These are phyloP conservation scores for Dryobota labecula DNA, from an alignment of 2,888 invertebrate genomes.

Conservation along the genomic window DNA sequence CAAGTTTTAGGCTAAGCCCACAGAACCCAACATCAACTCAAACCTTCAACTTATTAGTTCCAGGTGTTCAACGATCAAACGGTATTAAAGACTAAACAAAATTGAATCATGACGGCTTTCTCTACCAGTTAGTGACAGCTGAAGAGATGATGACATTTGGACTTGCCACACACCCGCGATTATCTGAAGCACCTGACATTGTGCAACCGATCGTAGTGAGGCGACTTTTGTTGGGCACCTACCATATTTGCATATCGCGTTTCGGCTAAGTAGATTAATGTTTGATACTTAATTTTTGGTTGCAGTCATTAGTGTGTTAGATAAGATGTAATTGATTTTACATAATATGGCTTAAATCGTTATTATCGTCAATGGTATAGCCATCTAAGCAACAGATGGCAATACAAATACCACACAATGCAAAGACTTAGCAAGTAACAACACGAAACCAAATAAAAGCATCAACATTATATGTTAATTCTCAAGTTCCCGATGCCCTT, in stretches of 20 bases:
- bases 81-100: constrained; percentile 64
- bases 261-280: constrained; percentile 59
- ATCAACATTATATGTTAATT: constrained; percentile 42
- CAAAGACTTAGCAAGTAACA: constrained; percentile 5
- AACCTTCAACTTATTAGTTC: constrained; percentile 43
- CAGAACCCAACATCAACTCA: constrained; percentile 31
- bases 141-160: constrained; percentile 76
- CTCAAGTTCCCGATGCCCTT: constrained; percentile 34
- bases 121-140: constrained; percentile 73
- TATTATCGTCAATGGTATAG: background rate
- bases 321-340: constrained; percentile 27
- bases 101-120: constrained; percentile 76
- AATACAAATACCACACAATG: constrained; percentile 2
- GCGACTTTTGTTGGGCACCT: constrained; percentile 39
- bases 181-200: constrained; percentile 61
- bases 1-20: background rate
- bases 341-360: background rate
- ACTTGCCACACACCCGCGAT: constrained; percentile 52
- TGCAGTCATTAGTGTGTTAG: constrained; percentile 28
- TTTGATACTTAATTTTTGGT: constrained; percentile 30
- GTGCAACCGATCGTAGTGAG: constrained; percentile 41
- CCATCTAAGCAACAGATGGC: background rate
- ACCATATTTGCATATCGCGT: constrained; percentile 63
- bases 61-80: constrained; percentile 53
- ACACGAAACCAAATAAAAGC: constrained; percentile 39